phyloP scores from a whole-genome alignment of 2,888 invertebrate genomes.

The Julus scanicus region DNA sequence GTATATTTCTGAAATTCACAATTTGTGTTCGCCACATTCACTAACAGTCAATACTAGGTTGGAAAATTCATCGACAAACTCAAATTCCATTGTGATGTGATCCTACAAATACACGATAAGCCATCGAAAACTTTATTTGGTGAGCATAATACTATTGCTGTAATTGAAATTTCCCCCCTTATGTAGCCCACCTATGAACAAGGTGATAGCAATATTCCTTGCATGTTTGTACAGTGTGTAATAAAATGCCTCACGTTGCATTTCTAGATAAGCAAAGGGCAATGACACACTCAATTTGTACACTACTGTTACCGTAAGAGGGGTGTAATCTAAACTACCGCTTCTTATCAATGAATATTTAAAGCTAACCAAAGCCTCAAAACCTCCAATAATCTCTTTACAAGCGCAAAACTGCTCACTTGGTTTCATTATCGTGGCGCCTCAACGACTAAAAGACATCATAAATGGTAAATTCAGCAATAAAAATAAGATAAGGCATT shows the following conservation, averaged over 20 bases:
- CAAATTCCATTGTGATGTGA: too few relatives aligned
- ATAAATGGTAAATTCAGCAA: too few relatives aligned
- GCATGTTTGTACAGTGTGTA: background rate
- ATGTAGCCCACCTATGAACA: background rate
- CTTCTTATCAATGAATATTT: background rate
- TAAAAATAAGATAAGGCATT: too few relatives aligned
- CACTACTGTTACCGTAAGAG: background rate
- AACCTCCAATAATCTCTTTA: background rate
- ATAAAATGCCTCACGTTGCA: background rate
- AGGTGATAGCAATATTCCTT: background rate
- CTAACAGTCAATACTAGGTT: too few relatives aligned
- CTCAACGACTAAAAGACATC: background rate
- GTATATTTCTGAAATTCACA: too few relatives aligned
- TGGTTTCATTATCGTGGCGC: background rate
- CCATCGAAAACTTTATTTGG: too few relatives aligned
- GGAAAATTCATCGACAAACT: too few relatives aligned
- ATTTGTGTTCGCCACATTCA: too few relatives aligned
- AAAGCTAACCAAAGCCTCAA: background rate
- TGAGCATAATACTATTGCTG: too few relatives aligned
- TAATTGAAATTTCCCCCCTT: background rate
- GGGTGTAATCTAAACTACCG: background rate
- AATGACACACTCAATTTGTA: background rate
- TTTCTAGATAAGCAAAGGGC: background rate
- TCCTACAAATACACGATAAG: too few relatives aligned
- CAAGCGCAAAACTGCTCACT: background rate